Evolutionary conservation across 2,797 vertebrate genomes (phyloP), one percentile per base, ranked within the genome.

Genomic region (Chelmon rostratus): DNA sequence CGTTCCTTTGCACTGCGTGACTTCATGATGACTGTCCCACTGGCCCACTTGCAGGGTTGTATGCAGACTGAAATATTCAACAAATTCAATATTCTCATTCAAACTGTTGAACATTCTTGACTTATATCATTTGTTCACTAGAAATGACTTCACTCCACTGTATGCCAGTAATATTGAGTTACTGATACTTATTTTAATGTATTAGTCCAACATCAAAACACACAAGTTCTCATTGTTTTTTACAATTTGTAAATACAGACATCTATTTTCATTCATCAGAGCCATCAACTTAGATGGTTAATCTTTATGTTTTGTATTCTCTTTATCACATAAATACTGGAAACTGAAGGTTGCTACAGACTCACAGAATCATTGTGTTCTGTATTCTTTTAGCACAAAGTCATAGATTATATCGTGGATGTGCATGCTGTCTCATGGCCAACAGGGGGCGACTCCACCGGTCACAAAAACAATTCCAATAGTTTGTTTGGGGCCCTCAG

Each of bases 371-470:
- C 8, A 18, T n/a, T 13, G 11, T 19, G 9, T 50, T 15, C 38
- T 64, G 44, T 52, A 37, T 40, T 58, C 21, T 15, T 73, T 62
- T n/a, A 70, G 44, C 21, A 68, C 25, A 68, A 68, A 40, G 67
- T n/a, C n/a, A n/a, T n/a, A n/a, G n/a, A n/a, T n/a, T n/a, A n/a
- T n/a, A n/a, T n/a, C n/a, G n/a, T n/a, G n/a, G n/a, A n/a, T n/a
- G n/a, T n/a, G n/a, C n/a, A n/a, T n/a, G n/a, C n/a, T n/a, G n/a
- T n/a, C n/a, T n/a, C n/a, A n/a, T n/a, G n/a, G n/a, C n/a, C n/a
- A n/a, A n/a, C n/a, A n/a, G n/a, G n/a, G n/a, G n/a, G n/a, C n/a
- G n/a, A n/a, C n/a, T n/a, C n/a, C n/a, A n/a, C n/a, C n/a, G n/a
- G n/a, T n/a, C n/a, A n/a, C n/a, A n/a, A n/a, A n/a, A n/a, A n/a